These are phyloP conservation scores for Sitta carolinensis DNA, from an alignment of 2,797 vertebrate species.

Conservation along the genomic window DNA sequence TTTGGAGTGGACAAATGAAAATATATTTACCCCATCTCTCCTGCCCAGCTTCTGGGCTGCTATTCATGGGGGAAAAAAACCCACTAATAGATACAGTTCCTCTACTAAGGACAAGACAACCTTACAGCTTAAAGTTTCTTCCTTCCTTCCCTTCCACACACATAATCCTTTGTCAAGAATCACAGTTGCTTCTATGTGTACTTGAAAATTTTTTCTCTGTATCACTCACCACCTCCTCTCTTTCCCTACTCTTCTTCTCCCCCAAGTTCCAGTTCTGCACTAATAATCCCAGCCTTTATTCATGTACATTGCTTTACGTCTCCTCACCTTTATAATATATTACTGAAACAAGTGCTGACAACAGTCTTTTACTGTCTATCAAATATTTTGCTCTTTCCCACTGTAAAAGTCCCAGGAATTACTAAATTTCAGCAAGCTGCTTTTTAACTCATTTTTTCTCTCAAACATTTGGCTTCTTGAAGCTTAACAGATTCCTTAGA, in stretches of 20 bases:
- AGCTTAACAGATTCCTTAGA: neutral
- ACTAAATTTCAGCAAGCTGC: neutral
- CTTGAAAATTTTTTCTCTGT: neutral
- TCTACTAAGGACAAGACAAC: neutral
- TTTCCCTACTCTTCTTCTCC: neutral
- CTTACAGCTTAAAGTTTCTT: neutral
- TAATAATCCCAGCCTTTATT: neutral
- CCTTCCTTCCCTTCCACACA: neutral
- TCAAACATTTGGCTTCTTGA: neutral
- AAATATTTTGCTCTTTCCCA: neutral
- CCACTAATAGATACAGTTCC: neutral
- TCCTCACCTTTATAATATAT: neutral
- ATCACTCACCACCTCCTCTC: neutral
- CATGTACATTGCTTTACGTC: neutral
- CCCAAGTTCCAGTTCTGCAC: neutral
- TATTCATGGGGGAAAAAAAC: neutral
- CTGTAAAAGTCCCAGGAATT: neutral
- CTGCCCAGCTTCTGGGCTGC: neutral
- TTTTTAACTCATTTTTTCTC: neutral
- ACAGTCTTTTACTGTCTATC: neutral
- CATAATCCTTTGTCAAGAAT: neutral
- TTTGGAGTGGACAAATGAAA: neutral
- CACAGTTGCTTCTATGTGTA: neutral
- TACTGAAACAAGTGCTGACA: neutral
- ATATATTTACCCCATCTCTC: neutral